phyloP scores from a whole-genome alignment of 2,113 vertebrate genomes.

The Onychostoma macrolepis region DNA sequence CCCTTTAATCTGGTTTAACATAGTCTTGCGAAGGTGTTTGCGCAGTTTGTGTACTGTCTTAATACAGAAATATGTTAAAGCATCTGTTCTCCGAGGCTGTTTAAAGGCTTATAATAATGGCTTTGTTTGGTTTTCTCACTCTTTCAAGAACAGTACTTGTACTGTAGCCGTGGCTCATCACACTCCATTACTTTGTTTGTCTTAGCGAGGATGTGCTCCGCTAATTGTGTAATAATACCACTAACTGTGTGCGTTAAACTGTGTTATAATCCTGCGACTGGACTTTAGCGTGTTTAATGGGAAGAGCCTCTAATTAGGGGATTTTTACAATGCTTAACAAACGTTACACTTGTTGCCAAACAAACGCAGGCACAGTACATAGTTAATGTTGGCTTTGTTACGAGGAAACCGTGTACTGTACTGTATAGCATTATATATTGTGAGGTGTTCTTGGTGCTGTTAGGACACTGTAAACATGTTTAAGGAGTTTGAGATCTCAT shows the following conservation, averaged over 20 bases:
- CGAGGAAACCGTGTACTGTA: not conserved
- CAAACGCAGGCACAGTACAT: constrained; percentile 72
- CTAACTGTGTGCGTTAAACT: constrained; percentile 59
- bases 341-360: constrained; percentile 47
- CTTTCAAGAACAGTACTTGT: constrained; percentile 13
- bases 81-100: not conserved
- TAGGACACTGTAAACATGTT: constrained; percentile 9
- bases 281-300: constrained; percentile 74
- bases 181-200: constrained; percentile 2
- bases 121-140: constrained; percentile 16
- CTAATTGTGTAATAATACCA: constrained; percentile 61
- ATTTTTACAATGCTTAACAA: constrained; percentile 59
- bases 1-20: constrained; percentile 5
- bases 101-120: not conserved
- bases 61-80: not conserved
- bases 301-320: constrained; percentile 64
- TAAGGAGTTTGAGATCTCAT: constrained; percentile 24
- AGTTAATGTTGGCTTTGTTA: constrained; percentile 61
- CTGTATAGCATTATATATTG: constrained; percentile 21
- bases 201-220: constrained; percentile 48
- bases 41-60: not conserved
- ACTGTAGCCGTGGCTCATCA: not conserved
- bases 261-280: constrained; percentile 55
- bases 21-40: not conserved
- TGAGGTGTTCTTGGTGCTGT: constrained; percentile 32